Evolutionary conservation across 1,140 invertebrate species (phyloP).

Genomic region (Musca vetustissima): DNA sequence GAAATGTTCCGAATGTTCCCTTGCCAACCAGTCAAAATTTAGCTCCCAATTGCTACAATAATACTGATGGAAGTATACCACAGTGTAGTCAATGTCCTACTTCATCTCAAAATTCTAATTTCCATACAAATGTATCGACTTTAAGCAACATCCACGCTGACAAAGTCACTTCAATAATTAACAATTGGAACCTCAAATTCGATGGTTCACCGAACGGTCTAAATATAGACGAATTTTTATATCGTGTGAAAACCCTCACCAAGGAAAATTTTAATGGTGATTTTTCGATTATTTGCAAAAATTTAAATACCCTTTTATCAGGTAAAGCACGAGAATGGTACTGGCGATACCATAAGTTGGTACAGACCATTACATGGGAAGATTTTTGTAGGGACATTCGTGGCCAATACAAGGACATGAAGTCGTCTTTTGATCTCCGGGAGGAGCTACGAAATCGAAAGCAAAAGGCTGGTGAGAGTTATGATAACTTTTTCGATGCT

Average conservation of each 20-base stretch:
- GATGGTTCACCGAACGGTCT: slow-evolving; percentile 1
- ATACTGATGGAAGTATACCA: too few relatives aligned
- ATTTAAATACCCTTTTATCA: background rate
- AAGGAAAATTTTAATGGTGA: background rate
- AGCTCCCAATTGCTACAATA: too few relatives aligned
- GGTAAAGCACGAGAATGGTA: slow-evolving; percentile 9
- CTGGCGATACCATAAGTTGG: slow-evolving; percentile 14
- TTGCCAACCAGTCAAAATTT: too few relatives aligned
- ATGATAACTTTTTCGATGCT: slow-evolving; percentile 2
- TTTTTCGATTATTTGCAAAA: slow-evolving; percentile 3
- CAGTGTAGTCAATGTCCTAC: too few relatives aligned
- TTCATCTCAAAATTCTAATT: too few relatives aligned
- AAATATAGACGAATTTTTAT: slow-evolving; percentile 9
- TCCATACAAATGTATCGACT: too few relatives aligned
- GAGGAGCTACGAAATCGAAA: slow-evolving; percentile 9
- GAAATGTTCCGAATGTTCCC: too few relatives aligned
- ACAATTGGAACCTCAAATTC: slow-evolving; percentile 14
- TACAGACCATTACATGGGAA: background rate
- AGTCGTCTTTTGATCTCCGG: background rate
- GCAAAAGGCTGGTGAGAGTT: slow-evolving; percentile 8
- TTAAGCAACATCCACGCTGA: background rate
- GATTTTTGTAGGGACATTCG: slow-evolving; percentile 6
- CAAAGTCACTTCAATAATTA: background rate
- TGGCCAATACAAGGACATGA: slow-evolving; percentile 14
- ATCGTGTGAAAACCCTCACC: background rate